Conservation (phyloP, 2,888 invertebrate species). For the Watsonalla binaria region DNA sequence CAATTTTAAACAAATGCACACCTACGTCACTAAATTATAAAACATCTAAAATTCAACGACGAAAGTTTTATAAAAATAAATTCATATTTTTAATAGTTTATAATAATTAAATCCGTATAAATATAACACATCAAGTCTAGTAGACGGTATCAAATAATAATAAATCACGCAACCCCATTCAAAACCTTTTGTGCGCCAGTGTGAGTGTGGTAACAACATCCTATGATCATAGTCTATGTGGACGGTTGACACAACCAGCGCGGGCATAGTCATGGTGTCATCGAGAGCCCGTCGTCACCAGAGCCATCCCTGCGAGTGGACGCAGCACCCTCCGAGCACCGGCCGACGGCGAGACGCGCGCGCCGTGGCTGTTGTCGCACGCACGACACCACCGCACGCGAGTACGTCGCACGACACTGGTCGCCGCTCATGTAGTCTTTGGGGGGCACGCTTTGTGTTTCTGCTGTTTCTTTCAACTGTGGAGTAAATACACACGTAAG, state of each 20-base stretch:
- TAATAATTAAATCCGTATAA: no score
- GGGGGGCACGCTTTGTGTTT: slow-evolving; percentile 12
- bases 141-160: no score
- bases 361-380: slow-evolving; percentile 41
- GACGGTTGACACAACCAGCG: not conserved
- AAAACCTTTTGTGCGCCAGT: no score
- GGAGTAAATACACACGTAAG: not conserved
- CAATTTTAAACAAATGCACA: no score
- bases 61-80: no score
- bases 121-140: no score
- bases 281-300: slow-evolving; percentile 17
- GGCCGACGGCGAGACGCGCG: slow-evolving; percentile 14
- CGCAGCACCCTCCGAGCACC: slow-evolving; percentile 8
- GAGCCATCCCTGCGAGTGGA: slow-evolving; percentile 11
- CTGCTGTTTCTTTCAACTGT: slow-evolving; percentile 34
- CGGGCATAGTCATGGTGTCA: slow-evolving; percentile 1
- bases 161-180: no score
- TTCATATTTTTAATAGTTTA: no score
- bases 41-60: no score
- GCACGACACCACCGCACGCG: slow-evolving; percentile 35
- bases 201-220: no score
- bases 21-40: no score
- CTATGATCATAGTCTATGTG: not conserved
- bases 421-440: slow-evolving; percentile 27
- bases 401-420: slow-evolving; percentile 25